Evolutionary conservation across 2,113 vertebrate species (phyloP), one percentile per base, ranked within the genome.

Genomic region (Channa maculata): DNA sequence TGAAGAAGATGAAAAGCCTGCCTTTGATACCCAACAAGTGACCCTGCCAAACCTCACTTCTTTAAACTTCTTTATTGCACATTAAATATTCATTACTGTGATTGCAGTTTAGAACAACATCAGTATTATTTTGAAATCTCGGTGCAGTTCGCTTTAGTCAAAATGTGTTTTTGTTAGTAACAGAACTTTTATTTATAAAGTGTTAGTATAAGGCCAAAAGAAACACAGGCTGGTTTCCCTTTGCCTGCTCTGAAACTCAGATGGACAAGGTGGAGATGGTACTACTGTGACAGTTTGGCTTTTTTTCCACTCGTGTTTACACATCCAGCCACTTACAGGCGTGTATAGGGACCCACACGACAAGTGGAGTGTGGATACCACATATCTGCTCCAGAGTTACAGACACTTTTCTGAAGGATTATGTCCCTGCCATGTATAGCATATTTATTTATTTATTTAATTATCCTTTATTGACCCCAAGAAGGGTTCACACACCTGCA

Each of bases 401-500:
- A 61, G 34, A 66, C 72, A 64, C 71, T 46, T 62, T 82, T 1
- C 71, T 80, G 75, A 75, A 77, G 76, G 68, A 80, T 65, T 58
- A 48, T 71, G 77, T 83, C 82, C 83, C 79, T 86, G 82, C 82
- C 84, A 64, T 70, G 78, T 89, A 82, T 80, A 86, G 65, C 65
- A 80, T 92, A 92, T 93, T 93, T 93, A 93, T 93, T 92, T 93
- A 93, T 94, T 94, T 94, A 94, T 94, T 92, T 81, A 87, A 82
- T 75, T 63, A 38, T 63, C 59, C 60, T 75, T 72, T 77, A 78
- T 88, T 62, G 33, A 2, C 37, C 64, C 55, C 60, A 57, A 55
- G 45, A 51, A 65, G 57, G 71, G 74, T 75, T 75, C 38, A 62
- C 51, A 46, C 38, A 39, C 37, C 10, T 46, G 8, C 36, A n/a